phyloP scores from a whole-genome alignment of 2,797 vertebrate species.

The Mormyrus hasselquistii region DNA sequence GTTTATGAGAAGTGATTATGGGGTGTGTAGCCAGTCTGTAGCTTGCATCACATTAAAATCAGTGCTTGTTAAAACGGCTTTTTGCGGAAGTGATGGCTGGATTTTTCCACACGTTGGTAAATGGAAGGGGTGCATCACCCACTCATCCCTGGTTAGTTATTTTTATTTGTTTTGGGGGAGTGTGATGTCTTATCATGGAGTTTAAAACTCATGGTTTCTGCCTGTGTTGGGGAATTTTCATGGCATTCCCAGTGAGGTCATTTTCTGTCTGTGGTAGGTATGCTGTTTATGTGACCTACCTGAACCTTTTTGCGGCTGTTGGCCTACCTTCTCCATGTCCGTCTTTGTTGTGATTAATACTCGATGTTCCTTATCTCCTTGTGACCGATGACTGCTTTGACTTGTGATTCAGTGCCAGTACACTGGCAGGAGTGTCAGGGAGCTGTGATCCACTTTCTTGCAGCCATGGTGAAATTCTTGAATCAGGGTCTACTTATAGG shows the following conservation, averaged over 20 bases:
- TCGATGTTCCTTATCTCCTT: constrained; percentile 43
- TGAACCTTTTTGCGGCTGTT: neutral
- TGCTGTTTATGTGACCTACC: neutral
- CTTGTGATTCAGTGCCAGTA: neutral
- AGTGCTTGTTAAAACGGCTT: neutral
- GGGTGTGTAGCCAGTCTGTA: neutral
- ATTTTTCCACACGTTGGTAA: neutral
- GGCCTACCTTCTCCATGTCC: constrained; percentile 21
- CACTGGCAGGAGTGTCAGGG: neutral
- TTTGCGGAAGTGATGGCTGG: neutral
- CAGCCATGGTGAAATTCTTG: neutral
- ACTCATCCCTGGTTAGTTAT: neutral
- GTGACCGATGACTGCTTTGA: neutral
- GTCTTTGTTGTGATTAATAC: constrained; percentile 37
- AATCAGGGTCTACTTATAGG: neutral
- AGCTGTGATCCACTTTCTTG: neutral
- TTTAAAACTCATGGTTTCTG: neutral
- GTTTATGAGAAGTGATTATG: neutral
- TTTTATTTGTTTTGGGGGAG: neutral
- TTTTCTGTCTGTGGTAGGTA: neutral
- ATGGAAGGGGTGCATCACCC: neutral
- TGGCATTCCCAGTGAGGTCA: neutral
- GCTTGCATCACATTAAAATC: neutral
- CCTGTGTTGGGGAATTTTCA: neutral
- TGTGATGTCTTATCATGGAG: neutral